Percentiles rank a stretch among this genome's conserved stretches.
These are phyloP conservation scores for Hycleus phaleratus DNA, from an alignment of 1,140 invertebrate genomes.

Conservation along the genomic window DNA sequence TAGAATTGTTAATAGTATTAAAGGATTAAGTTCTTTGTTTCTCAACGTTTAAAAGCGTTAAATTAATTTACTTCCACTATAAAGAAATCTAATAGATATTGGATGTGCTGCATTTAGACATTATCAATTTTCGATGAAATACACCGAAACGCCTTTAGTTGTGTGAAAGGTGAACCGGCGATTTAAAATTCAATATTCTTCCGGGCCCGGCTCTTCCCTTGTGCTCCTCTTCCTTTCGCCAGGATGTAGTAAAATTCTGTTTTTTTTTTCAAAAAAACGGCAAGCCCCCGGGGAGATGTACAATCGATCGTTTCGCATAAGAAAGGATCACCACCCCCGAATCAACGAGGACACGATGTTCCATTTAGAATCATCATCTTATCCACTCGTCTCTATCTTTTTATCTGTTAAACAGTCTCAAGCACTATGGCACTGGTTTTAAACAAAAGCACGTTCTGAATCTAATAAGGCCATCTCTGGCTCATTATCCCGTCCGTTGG, in stretches of 20 bases:
- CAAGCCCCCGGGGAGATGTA: constrained; percentile 19
- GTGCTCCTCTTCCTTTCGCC: too few relatives aligned
- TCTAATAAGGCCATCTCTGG: constrained; percentile 20
- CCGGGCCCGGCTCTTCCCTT: background rate
- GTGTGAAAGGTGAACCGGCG: background rate
- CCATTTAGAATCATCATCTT: constrained; percentile 25
- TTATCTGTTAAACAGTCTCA: constrained; percentile 20
- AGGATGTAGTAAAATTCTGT: constrained; percentile 11
- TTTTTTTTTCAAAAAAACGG: constrained; percentile 3
- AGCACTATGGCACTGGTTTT: constrained; percentile 12
- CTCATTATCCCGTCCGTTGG: constrained; percentile 16
- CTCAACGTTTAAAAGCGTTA: constrained; percentile 10
- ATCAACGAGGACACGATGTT: constrained; percentile 19
- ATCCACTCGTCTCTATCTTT: constrained; percentile 21
- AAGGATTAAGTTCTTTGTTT: constrained; percentile 13
- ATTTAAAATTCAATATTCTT: constrained; percentile 13
- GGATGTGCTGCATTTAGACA: too few relatives aligned
- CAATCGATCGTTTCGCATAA: constrained; percentile 19
- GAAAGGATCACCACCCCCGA: constrained; percentile 19
- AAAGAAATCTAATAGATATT: constrained; percentile 1
- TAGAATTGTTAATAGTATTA: constrained; percentile 13
- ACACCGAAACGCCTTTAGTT: background rate
- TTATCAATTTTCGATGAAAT: too few relatives aligned
- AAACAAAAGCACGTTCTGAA: constrained; percentile 19
- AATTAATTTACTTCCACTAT: constrained; percentile 10